Conservation (phyloP, 2,888 invertebrate genomes). For the Stenurella melanura region DNA sequence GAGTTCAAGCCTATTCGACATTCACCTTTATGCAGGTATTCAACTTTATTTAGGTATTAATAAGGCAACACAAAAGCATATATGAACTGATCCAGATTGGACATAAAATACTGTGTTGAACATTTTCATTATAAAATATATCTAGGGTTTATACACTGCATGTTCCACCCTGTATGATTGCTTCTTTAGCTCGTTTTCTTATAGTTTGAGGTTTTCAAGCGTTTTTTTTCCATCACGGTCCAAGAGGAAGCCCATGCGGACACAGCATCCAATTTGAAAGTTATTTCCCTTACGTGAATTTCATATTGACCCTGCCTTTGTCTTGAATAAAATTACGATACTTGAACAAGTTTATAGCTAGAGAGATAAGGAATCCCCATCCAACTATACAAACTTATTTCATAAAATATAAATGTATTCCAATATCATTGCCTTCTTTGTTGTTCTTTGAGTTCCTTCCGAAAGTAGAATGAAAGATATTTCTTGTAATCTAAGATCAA, state of each 20-base stretch:
- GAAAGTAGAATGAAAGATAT: conserved; percentile 32
- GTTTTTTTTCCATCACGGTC: conserved; percentile 30
- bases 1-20: too few species aligned
- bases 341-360: conserved; percentile 59
- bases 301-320: conserved; percentile 64
- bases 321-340: conserved; percentile 65
- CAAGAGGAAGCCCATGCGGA: conserved; percentile 57
- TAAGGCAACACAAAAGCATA: too few species aligned
- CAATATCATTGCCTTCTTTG: conserved; percentile 58
- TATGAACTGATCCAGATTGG: too few species aligned
- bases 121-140: background rate
- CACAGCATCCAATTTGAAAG: conserved; percentile 66
- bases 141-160: background rate
- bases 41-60: too few species aligned
- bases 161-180: background rate
- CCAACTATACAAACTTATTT: conserved; percentile 63
- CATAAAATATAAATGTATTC: conserved; percentile 65
- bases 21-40: too few species aligned
- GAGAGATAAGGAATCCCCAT: conserved; percentile 59
- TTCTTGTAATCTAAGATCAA: conserved; percentile 11
- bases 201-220: background rate
- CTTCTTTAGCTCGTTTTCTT: conserved; percentile 15
- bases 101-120: too few species aligned
- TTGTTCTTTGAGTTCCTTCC: conserved; percentile 31
- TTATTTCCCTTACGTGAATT: conserved; percentile 66